phyloP scores from a whole-genome alignment of 1,140 invertebrate genomes.

The Calephelis virginiensis region DNA sequence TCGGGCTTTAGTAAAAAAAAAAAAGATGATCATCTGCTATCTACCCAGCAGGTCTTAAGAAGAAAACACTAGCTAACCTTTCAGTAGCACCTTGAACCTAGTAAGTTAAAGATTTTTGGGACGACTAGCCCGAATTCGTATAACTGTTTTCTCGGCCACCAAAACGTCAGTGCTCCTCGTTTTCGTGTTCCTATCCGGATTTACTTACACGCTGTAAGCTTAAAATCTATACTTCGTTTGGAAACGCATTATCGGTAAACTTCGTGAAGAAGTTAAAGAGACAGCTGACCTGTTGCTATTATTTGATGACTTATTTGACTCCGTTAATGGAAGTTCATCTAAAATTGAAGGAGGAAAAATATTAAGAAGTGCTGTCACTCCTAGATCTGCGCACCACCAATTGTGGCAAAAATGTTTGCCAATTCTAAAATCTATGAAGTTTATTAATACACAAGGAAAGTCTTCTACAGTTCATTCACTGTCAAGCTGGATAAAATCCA shows the following conservation, averaged over 20 bases:
- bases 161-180: too few relatives aligned
- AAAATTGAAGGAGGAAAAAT: slow-evolving; percentile 17
- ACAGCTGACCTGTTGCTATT: slow-evolving; percentile 14
- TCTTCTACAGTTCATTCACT: not conserved
- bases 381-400: slow-evolving; percentile 10
- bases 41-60: too few relatives aligned
- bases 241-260: not conserved
- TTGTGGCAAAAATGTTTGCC: slow-evolving; percentile 24
- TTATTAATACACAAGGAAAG: not conserved
- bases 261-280: not conserved
- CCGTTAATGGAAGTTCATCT: slow-evolving; percentile 22
- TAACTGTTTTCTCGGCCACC: too few relatives aligned
- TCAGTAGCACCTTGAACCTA: too few relatives aligned
- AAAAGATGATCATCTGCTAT: too few relatives aligned
- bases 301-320: slow-evolving; percentile 31
- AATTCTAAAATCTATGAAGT: slow-evolving; percentile 16
- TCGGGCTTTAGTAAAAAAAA: too few relatives aligned
- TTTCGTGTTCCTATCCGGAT: too few relatives aligned
- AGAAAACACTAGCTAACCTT: too few relatives aligned
- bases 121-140: too few relatives aligned
- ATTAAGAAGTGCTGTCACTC: slow-evolving; percentile 23
- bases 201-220: too few relatives aligned
- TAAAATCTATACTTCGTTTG: too few relatives aligned
- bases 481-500: not conserved
- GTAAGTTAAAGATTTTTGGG: too few relatives aligned